phyloP scores from a whole-genome alignment of 1,140 invertebrate species.

The Caerostris darwini region DNA sequence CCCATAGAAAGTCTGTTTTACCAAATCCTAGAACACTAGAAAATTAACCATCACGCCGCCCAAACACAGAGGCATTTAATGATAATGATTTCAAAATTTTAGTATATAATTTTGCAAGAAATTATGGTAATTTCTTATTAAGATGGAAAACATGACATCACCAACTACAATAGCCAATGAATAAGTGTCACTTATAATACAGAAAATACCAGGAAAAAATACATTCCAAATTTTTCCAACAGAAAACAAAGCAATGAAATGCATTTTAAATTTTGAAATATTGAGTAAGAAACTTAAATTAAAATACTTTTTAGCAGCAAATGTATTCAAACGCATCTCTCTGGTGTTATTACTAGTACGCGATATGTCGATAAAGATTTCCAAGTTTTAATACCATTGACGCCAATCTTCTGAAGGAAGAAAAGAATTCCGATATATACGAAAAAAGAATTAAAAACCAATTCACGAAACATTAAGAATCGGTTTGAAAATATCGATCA shows the following conservation, averaged over 20 bases:
- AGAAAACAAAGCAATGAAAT: not conserved
- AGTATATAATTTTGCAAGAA: no score
- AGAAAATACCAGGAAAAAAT: no score
- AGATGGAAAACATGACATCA: no score
- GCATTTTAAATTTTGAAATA: not conserved
- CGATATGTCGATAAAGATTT: not conserved
- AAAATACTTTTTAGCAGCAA: not conserved
- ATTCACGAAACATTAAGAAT: not conserved
- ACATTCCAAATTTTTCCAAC: no score
- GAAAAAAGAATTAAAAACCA: constrained; percentile 20
- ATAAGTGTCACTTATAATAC: no score
- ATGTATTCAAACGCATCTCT: not conserved
- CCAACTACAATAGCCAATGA: no score
- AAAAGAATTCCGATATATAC: not conserved
- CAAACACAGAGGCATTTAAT: no score
- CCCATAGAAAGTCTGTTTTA: no score
- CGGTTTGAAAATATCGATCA: constrained; percentile 35
- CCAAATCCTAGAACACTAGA: no score
- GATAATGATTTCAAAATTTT: no score
- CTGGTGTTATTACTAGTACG: not conserved
- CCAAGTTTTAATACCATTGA: constrained; percentile 29
- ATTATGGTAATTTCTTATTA: no score
- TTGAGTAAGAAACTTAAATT: not conserved
- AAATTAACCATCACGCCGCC: no score
- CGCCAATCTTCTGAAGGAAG: not conserved